A percentile compares a stretch with the other conserved stretches of the same genome.
phyloP scores from a whole-genome alignment of 2,797 vertebrate genomes.

The Diplodus puntazzo region DNA sequence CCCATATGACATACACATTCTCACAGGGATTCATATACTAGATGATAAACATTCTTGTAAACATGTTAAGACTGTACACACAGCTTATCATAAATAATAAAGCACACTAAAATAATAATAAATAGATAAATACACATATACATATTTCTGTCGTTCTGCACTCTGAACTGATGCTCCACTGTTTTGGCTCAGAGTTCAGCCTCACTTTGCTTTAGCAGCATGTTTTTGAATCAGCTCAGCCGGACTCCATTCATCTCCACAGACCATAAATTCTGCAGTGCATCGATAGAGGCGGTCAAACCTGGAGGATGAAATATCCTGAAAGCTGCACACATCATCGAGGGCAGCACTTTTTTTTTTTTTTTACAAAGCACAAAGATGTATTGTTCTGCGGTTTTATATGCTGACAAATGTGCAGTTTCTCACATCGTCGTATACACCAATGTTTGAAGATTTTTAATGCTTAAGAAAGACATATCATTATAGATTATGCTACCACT shows the following conservation, averaged over 20 bases:
- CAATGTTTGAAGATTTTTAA: not conserved
- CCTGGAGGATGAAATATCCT: slow-evolving; percentile 10
- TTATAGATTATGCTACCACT: not conserved
- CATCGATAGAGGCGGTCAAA: not conserved
- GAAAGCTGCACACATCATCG: slow-evolving; percentile 5
- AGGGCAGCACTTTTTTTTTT: not conserved
- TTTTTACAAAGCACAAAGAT: not conserved
- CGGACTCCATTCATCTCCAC: not conserved
- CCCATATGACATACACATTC: not conserved
- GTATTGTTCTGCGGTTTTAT: not conserved
- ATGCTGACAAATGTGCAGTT: not conserved
- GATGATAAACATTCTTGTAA: not conserved
- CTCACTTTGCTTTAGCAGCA: slow-evolving; percentile 16
- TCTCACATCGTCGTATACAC: not conserved
- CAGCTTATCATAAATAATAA: not conserved
- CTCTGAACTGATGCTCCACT: not conserved
- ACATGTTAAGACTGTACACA: not conserved
- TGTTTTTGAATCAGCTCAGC: slow-evolving; percentile 11
- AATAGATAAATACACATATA: not conserved
- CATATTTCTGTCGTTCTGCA: not conserved
- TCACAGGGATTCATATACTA: not conserved
- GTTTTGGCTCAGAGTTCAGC: not conserved
- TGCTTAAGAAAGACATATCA: not conserved
- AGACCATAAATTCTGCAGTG: slow-evolving; percentile 3
- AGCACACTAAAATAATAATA: not conserved